Evolutionary conservation across 2,888 invertebrate species (phyloP).

Genomic region (Dexiosoma caninum): DNA sequence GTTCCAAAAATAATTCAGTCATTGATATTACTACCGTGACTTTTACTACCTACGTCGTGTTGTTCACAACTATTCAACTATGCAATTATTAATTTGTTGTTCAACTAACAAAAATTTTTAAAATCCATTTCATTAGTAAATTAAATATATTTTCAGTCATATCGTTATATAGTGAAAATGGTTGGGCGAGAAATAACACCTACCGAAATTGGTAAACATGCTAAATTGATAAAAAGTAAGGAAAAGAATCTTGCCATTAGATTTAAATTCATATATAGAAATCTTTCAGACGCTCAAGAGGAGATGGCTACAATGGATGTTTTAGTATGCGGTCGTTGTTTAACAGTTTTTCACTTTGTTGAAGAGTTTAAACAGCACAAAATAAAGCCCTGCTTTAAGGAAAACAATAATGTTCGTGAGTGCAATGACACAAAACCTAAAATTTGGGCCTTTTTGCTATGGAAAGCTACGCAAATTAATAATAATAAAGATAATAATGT

Average conservation of each 20-base stretch:
- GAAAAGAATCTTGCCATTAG: neutral
- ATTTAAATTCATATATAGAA: neutral
- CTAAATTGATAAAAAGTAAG: constrained; percentile 81
- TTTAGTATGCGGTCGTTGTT: constrained; percentile 90
- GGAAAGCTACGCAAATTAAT: constrained; percentile 83
- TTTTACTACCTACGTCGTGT: too few species aligned
- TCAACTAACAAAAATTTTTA: too few species aligned
- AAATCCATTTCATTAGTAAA: neutral
- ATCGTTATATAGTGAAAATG: constrained; percentile 65
- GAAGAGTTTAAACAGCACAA: constrained; percentile 89
- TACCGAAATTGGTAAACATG: constrained; percentile 82
- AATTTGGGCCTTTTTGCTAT: constrained; percentile 90
- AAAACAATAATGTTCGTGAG: constrained; percentile 79
- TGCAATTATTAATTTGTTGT: too few species aligned
- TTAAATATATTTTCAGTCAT: neutral
- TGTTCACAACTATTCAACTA: too few species aligned
- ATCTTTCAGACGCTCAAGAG: constrained; percentile 83
- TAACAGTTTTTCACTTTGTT: constrained; percentile 87
- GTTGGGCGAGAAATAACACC: constrained; percentile 79
- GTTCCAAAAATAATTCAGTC: neutral
- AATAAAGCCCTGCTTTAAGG: constrained; percentile 73
- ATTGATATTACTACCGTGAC: too few species aligned
- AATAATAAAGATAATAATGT: constrained; percentile 77
- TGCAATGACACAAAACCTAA: constrained; percentile 88
- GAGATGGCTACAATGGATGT: constrained; percentile 87